Conservation (phyloP, 2,888 invertebrate genomes). For the Cephus nigrinus region DNA sequence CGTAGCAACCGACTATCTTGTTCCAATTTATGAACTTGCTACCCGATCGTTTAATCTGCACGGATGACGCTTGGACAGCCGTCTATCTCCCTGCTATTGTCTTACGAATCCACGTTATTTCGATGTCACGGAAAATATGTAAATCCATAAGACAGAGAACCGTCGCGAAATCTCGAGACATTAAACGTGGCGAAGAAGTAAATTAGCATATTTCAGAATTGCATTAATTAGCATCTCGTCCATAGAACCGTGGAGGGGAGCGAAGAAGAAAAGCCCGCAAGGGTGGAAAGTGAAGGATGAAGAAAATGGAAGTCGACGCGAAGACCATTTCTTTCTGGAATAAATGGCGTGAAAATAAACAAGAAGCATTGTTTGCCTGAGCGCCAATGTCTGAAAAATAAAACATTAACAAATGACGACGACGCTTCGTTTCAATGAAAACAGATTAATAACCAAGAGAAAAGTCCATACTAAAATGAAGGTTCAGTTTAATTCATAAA, state of each 20-base stretch:
- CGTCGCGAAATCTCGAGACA: constrained; percentile 46
- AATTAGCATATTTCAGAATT: constrained; percentile 17
- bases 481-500: not conserved
- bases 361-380: constrained; percentile 31
- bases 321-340: not conserved
- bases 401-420: constrained; percentile 17
- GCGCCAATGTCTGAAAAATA: constrained; percentile 14
- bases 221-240: not conserved
- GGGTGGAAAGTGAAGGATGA: constrained; percentile 3
- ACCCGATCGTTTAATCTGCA: too few species aligned
- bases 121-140: constrained; percentile 39
- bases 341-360: constrained; percentile 17
- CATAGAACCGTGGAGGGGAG: not conserved
- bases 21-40: not conserved
- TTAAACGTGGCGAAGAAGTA: constrained; percentile 40
- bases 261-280: not conserved
- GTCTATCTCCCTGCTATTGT: constrained; percentile 17
- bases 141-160: constrained; percentile 34
- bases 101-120: constrained; percentile 23
- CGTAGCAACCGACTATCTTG: not conserved
- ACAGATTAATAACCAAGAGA: constrained; percentile 10
- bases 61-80: not conserved
- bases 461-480: too few species aligned
- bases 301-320: constrained; percentile 3
- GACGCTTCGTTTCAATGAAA: not conserved